Evolutionary conservation across 2,113 vertebrate species (phyloP).

Genomic region (Chamaea fasciata): DNA sequence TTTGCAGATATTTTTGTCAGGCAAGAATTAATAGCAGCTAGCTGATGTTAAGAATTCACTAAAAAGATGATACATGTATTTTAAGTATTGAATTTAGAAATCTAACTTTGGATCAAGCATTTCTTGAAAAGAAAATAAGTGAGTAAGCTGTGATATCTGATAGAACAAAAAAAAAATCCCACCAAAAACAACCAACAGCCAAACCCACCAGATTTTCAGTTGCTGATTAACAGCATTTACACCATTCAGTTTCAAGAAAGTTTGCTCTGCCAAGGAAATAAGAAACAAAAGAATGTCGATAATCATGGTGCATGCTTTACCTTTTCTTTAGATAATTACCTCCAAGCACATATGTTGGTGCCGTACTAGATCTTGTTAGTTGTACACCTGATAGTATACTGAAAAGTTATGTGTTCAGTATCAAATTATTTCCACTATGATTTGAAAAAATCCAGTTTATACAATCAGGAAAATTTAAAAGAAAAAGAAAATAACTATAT

Average conservation of each 20-base stretch:
- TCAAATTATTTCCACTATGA: not conserved
- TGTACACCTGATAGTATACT: not conserved
- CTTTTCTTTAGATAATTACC: not conserved
- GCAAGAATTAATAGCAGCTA: not conserved
- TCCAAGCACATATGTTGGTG: not conserved
- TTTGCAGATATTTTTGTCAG: not conserved
- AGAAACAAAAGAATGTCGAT: not conserved
- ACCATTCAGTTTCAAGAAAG: not conserved
- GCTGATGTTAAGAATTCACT: not conserved
- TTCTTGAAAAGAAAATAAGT: not conserved
- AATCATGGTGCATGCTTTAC: not conserved
- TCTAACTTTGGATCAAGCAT: not conserved
- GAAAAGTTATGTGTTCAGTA: rapidly evolving
- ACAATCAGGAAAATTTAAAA: not conserved
- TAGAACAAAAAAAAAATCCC: not conserved
- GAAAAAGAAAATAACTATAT: not conserved
- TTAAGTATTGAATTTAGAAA: not conserved
- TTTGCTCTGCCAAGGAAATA: not conserved
- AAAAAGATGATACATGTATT: not conserved
- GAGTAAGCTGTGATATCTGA: not conserved
- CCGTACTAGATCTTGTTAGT: not conserved
- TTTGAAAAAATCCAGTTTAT: not conserved
- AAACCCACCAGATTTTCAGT: not conserved
- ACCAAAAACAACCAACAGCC: not conserved
- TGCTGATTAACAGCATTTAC: not conserved